phyloP scores from a whole-genome alignment of 2,888 invertebrate species.

The Trachelus tabidus region DNA sequence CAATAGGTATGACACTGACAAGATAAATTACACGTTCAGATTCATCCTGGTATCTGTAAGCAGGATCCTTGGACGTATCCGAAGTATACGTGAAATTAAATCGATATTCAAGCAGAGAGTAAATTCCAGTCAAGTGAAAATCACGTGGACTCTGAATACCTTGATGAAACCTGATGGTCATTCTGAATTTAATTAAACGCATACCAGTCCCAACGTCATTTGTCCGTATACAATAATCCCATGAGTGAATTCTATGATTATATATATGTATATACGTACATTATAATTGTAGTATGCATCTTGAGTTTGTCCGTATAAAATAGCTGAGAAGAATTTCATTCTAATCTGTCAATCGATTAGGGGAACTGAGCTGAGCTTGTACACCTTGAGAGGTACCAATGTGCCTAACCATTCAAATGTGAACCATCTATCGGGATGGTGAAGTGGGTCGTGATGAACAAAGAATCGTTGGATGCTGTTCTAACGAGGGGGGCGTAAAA shows the following conservation, averaged over 20 bases:
- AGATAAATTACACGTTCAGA: not conserved
- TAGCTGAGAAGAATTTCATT: not conserved
- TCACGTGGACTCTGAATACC: not conserved
- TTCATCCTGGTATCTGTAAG: not conserved
- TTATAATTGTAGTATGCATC: not conserved
- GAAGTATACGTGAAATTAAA: not conserved
- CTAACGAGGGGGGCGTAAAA: not conserved
- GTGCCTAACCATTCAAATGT: not conserved
- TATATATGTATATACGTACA: not conserved
- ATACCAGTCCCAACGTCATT: not conserved
- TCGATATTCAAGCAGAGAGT: not conserved
- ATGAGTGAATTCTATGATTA: not conserved
- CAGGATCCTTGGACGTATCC: not conserved
- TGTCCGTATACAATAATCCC: not conserved
- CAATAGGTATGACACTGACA: not conserved
- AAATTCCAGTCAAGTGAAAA: not conserved
- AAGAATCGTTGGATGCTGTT: constrained; percentile 1
- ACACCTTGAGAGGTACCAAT: not conserved
- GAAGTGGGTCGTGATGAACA: constrained; percentile 1
- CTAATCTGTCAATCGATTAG: not conserved
- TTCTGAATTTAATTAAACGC: not conserved
- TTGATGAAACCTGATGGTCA: not conserved
- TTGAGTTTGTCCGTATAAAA: not conserved
- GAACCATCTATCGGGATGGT: not conserved
- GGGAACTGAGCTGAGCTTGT: not conserved